Percentiles rank a stretch among this genome's conserved stretches.
Evolutionary conservation across 2,888 invertebrate species (phyloP).

Genomic region (Tenthredo scrophulariae): DNA sequence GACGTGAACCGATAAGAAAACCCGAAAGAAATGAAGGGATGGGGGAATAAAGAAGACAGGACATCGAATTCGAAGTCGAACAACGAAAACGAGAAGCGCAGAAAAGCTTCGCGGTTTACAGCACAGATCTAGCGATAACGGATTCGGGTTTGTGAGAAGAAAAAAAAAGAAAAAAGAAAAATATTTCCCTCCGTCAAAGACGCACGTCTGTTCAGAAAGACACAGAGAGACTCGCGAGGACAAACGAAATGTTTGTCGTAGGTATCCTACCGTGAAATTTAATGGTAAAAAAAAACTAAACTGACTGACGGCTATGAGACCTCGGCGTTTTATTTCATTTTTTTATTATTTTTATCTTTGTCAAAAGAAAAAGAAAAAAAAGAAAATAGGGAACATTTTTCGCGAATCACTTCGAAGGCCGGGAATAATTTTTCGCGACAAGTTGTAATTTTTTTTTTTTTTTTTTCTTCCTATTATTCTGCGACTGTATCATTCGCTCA

Average conservation of each 20-base stretch:
- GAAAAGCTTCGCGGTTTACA: neutral
- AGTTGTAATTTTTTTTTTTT: no score
- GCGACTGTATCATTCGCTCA: no score
- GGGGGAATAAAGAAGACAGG: neutral
- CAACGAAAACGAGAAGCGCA: neutral
- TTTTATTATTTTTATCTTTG: no score
- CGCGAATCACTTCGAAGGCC: neutral
- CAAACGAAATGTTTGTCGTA: slow-evolving; percentile 5
- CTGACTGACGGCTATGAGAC: neutral
- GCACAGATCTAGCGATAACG: neutral
- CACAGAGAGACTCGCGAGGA: neutral
- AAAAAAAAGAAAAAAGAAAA: neutral
- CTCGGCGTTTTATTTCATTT: no score
- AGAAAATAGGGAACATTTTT: neutral
- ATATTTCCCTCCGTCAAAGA: neutral
- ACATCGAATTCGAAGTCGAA: neutral
- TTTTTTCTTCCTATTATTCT: no score
- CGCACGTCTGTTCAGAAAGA: neutral
- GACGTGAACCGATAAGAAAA: neutral
- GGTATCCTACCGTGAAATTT: neutral
- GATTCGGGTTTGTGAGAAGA: neutral
- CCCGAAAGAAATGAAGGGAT: neutral
- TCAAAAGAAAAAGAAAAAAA: no score
- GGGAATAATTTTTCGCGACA: no score
- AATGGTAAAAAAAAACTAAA: neutral